Conservation (phyloP, 2,888 invertebrate genomes). For the Lasioglossum lativentre region DNA sequence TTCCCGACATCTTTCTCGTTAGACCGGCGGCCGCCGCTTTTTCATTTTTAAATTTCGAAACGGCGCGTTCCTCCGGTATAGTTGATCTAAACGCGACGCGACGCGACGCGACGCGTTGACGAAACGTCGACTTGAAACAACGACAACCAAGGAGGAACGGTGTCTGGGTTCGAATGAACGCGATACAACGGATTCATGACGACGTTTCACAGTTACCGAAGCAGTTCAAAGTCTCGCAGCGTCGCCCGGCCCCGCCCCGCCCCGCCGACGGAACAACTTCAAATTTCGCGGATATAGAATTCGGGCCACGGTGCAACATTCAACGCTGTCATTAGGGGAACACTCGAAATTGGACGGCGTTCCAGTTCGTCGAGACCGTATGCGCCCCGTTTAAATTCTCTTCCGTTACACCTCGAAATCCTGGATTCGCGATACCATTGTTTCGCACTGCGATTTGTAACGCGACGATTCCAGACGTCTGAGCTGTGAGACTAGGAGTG, state of each 20-base stretch:
- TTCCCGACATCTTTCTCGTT: conserved; percentile 10
- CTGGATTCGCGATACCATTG: background rate
- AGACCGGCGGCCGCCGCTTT: background rate
- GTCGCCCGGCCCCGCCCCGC: too few relatives aligned
- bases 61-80: background rate
- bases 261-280: background rate
- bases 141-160: conserved; percentile 38
- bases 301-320: background rate
- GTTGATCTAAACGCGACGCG: background rate
- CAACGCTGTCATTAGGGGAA: background rate
- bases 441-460: background rate
- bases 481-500: too few relatives aligned
- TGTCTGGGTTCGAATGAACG: conserved; percentile 28
- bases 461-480: background rate
- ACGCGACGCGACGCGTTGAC: too few relatives aligned
- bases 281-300: background rate
- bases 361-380: background rate
- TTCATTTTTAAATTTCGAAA: background rate
- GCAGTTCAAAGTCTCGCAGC: conserved; percentile 27
- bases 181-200: conserved; percentile 25
- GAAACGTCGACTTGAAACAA: conserved; percentile 44
- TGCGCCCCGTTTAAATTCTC: background rate
- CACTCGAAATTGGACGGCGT: background rate
- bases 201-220: conserved; percentile 21
- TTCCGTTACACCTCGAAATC: background rate